Conservation (phyloP, 2,888 invertebrate species). For the Lasioglossum marginatum region DNA sequence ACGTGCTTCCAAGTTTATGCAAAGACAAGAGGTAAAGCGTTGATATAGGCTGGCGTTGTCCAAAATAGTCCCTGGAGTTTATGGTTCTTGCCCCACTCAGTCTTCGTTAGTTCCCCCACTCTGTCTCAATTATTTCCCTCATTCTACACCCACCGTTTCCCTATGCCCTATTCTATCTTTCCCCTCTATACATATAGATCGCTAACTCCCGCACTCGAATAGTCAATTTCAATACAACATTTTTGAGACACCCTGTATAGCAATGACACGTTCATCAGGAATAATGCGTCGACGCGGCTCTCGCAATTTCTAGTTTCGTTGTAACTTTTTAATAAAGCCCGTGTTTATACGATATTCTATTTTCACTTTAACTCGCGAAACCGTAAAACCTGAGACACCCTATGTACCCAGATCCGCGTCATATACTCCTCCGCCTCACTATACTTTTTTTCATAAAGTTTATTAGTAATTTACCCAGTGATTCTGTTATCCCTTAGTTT, state of each 20-base stretch:
- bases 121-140: conserved; percentile 16
- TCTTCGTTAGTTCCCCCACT: conserved; percentile 17
- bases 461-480: conserved; percentile 1
- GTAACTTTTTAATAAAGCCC: conserved; percentile 7
- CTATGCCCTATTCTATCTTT: neutral
- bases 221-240: neutral
- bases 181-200: neutral
- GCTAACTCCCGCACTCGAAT: no score
- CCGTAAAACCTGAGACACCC: neutral
- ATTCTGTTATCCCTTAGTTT: neutral
- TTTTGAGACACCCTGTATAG: neutral
- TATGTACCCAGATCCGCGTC: neutral
- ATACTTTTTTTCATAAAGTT: conserved; percentile 5
- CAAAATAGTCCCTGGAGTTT: conserved; percentile 17
- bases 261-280: neutral
- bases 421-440: neutral
- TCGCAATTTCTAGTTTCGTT: neutral
- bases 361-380: neutral
- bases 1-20: conserved; percentile 14
- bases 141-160: neutral
- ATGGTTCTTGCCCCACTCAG: conserved; percentile 2
- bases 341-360: neutral
- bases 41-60: conserved; percentile 14
- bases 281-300: neutral
- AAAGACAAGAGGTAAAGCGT: conserved; percentile 13